phyloP scores from a whole-genome alignment of 2,113 vertebrate genomes.

The Hippocampus mohnikei region DNA sequence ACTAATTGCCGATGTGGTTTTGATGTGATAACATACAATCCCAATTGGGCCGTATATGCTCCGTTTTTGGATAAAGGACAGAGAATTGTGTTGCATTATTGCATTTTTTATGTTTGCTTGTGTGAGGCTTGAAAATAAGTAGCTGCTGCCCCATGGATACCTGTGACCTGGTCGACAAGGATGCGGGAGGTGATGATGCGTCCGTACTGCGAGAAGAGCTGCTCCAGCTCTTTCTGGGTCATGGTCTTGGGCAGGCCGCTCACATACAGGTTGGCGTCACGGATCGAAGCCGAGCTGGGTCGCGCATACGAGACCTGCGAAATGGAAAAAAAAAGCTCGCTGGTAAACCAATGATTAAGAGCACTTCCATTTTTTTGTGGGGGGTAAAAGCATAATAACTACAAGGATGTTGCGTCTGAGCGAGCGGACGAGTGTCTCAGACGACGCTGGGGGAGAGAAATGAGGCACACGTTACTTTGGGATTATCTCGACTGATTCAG shows the following conservation, averaged over 20 bases:
- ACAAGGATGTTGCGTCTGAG: conserved; percentile 1
- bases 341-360: conserved; percentile 5
- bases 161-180: conserved; percentile 99
- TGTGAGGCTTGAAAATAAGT: conserved; percentile 30
- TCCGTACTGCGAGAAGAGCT: conserved; percentile 98
- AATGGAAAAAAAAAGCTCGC: not conserved
- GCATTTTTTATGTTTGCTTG: not conserved
- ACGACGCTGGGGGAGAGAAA: conserved; percentile 33
- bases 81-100: not conserved
- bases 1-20: too few relatives aligned
- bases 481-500: conserved; percentile 52
- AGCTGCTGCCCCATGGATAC: conserved; percentile 76
- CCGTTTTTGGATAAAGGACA: not conserved
- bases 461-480: conserved; percentile 31
- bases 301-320: conserved; percentile 94
- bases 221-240: conserved; percentile 99
- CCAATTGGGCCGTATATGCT: too few relatives aligned
- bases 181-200: conserved; percentile 99
- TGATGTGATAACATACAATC: too few relatives aligned
- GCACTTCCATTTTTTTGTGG: not conserved
- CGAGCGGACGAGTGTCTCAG: conserved; percentile 17
- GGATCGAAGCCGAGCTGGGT: conserved; percentile 97
- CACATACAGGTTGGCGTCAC: conserved; percentile 98
- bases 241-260: conserved; percentile 99
- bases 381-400: not conserved